These are phyloP conservation scores for Acanthisitta chloris DNA, from an alignment of 2,113 vertebrate species.

Conservation along the genomic window DNA sequence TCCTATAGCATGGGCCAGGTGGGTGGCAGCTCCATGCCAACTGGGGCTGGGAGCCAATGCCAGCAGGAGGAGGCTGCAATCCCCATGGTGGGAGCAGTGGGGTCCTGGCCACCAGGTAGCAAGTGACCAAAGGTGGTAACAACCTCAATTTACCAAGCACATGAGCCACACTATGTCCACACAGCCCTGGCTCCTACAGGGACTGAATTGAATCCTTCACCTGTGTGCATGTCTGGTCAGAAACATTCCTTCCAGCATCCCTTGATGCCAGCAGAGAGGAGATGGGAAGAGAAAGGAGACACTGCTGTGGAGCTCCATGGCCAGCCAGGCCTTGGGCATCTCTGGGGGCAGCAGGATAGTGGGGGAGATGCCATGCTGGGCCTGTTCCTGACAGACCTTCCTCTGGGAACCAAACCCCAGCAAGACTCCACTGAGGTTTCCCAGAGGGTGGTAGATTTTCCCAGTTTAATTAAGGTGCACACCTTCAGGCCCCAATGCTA, in stretches of 20 bases:
- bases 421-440: not conserved
- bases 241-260: not conserved
- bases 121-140: not conserved
- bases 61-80: not conserved
- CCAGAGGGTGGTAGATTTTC: not conserved
- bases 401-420: not conserved
- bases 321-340: not conserved
- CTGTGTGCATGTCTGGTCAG: fast-evolving
- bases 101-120: not conserved
- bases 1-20: not conserved
- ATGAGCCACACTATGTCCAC: fast-evolving
- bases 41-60: fast-evolving
- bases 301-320: not conserved
- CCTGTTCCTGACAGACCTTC: not conserved
- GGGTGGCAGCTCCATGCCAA: not conserved
- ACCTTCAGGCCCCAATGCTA: not conserved
- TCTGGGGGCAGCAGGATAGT: not conserved
- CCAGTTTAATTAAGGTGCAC: not conserved
- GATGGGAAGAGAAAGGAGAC: not conserved
- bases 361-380: not conserved
- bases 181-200: not conserved
- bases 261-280: not conserved
- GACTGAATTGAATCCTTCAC: not conserved
- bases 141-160: not conserved
- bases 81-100: not conserved